Base-by-base conservation (phyloP, 2,888 invertebrate species). In the Phortica magna region DNA sequence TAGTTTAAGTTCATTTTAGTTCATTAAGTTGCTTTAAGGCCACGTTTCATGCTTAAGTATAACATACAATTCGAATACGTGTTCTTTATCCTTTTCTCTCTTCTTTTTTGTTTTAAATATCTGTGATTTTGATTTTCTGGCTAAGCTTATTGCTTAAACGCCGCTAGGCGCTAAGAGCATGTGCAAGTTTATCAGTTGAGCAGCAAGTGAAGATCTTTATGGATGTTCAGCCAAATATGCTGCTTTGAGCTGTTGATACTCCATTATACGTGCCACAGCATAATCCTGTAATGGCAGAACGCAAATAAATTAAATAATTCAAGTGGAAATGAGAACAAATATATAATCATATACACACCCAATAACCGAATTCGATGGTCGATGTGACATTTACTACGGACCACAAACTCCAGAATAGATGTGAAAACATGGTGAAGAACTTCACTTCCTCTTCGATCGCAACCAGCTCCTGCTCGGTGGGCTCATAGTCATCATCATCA, bases 371-470 rank as follows among this genome's bases (percentile, higher is more conserved):
- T 19, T 97, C 95, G 85, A 98, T 98, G 89, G 96, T 95, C 1
- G 98, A 95, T 79, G 95, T 95, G 0, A 96, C 96, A 91, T 98
- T 98, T 14, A 97, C 95, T 48, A 98, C 93, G 2, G 96, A 95
- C 99, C 99, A 99, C 0, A 99, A 93, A 0, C 95, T 94, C 99
- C 99, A 99, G 90, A 99, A 96, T 77, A 99, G 94, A 91, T 99
- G 98, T 68, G 97, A 96, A 41, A 96, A 96, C 78, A 98, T 93
- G 0, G 96, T 95, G 90, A 98, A 99, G 0, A 96, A 94, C 78
- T 95, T 94, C 48, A 98, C 95, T 92, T 99, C 99, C 41, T 93
- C 90, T 76, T 96, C 92, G 3, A 97, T 91, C 22, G 93, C 93
- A 80, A 94, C 93, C 39, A 95, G 93, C 68, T 94, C 94, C 43